Base-by-base conservation (phyloP, 2,888 invertebrate species). In the Scaptomyza polygonia region DNA sequence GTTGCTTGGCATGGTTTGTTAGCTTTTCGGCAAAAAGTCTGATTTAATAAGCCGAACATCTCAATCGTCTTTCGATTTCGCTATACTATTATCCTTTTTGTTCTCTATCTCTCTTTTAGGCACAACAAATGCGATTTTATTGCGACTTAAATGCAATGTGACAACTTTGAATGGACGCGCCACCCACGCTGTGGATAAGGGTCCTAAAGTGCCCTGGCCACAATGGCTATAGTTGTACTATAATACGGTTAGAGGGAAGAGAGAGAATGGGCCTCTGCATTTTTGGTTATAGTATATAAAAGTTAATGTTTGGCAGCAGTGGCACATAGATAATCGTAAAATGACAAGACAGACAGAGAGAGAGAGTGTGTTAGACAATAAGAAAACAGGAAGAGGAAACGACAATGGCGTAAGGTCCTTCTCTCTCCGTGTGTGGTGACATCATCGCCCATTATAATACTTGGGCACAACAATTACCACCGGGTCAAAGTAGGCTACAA, bases 351-450 rank as follows among this genome's bases (percentile, higher is more conserved):
- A 61, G 67, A 65, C n/a, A n/a, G n/a, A n/a, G n/a, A n/a, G n/a
- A n/a, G n/a, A n/a, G n/a, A n/a, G n/a, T n/a, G 53, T 32, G 51
- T 66, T 74, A 71, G 66, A 80, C 78, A 82, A 79, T 77, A 66
- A 53, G 67, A 70, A 73, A 65, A 80, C 85, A 85, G 88, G 85
- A 88, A 86, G 73, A 86, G 86, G 84, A 84, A 86, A 86, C 76
- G 88, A 84, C 84, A 86, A 79, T 79, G 79, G 67, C 67, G 44
- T 52, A 62, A 64, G 61, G 68, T 59, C 56, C 47, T 49, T 25
- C 47, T 30, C 40, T 18, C 32, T 32, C 30, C 27, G 69, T 74
- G 78, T 83, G 77, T 74, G 86, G 86, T 86, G 85, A 86, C 88
- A 88, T 86, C 85, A 86, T 84, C 63, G 77, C 63, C 79, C 72